Conservation (phyloP, 2,797 vertebrate genomes). For the Lutjanus campechanus region DNA sequence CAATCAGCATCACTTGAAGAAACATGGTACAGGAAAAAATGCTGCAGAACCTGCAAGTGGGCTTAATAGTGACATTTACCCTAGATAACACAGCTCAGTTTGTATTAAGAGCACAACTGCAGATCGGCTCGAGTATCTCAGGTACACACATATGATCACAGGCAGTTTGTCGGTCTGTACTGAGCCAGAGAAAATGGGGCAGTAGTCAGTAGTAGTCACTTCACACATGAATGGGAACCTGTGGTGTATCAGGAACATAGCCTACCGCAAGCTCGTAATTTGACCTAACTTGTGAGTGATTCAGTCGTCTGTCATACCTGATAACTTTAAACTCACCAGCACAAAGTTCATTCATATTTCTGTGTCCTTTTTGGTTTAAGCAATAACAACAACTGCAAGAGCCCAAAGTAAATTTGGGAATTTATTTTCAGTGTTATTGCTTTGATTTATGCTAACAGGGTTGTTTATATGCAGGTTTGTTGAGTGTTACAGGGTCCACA, state of each 20-base stretch:
- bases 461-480: not conserved
- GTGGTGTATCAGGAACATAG: not conserved
- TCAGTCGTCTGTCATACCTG: conserved; percentile 1
- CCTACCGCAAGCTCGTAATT: conserved; percentile 12
- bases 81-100: not conserved
- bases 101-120: conserved; percentile 2
- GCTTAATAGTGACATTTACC: not conserved
- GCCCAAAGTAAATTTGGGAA: not conserved
- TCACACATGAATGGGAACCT: conserved; percentile 25
- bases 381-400: not conserved
- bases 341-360: not conserved
- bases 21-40: too few relatives aligned
- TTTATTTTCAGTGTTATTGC: not conserved
- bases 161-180: conserved; percentile 4
- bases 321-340: not conserved
- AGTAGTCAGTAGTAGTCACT: conserved; percentile 15
- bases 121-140: conserved; percentile 2
- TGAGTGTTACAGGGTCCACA: conserved; percentile 5
- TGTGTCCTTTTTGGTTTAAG: not conserved
- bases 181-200: not conserved
- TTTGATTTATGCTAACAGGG: not conserved
- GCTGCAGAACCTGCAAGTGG: too few relatives aligned
- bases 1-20: too few relatives aligned
- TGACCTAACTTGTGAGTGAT: conserved; percentile 10
- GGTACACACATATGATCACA: conserved; percentile 13